Conservation (phyloP, 2,888 invertebrate genomes). For the Atherix ibis region DNA sequence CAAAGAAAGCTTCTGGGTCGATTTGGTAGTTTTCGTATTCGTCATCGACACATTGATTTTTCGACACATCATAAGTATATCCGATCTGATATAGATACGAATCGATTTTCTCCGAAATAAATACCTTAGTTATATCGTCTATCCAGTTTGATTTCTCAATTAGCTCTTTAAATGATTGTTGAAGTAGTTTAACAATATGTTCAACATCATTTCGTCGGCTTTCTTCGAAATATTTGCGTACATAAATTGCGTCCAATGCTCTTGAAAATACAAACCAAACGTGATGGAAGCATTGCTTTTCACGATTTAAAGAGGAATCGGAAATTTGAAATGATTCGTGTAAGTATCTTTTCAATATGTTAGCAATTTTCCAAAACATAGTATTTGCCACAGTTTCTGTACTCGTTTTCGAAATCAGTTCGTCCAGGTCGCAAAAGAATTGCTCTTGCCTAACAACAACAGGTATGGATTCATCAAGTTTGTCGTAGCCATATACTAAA, state of each 20-base stretch:
- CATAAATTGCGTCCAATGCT: conserved; percentile 86
- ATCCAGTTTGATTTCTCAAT: conserved; percentile 71
- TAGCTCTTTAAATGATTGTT: conserved; percentile 68
- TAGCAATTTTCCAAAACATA: conserved; percentile 67
- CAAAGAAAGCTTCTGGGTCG: too few relatives aligned
- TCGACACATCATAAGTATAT: too few relatives aligned
- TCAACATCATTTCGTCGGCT: conserved; percentile 73
- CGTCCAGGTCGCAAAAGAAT: conserved; percentile 51
- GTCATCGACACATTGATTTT: too few relatives aligned
- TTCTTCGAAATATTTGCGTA: conserved; percentile 73
- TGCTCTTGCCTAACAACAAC: conserved; percentile 59
- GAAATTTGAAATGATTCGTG: conserved; percentile 73
- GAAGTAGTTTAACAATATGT: conserved; percentile 75
- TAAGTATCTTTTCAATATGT: conserved; percentile 70
- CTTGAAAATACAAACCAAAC: too few relatives aligned
- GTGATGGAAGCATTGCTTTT: too few relatives aligned
- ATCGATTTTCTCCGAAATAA: too few relatives aligned
- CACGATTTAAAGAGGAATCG: too few relatives aligned
- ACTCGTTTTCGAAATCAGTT: conserved; percentile 43
- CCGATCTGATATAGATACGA: too few relatives aligned
- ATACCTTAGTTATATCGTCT: conserved; percentile 68
- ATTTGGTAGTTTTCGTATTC: too few relatives aligned
- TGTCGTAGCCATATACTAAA: conserved; percentile 48
- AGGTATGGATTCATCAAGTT: conserved; percentile 43
- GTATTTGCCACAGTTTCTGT: conserved; percentile 60